Base-by-base conservation (phyloP, 2,113 vertebrate species). In the Elaphurus davidianus region DNA sequence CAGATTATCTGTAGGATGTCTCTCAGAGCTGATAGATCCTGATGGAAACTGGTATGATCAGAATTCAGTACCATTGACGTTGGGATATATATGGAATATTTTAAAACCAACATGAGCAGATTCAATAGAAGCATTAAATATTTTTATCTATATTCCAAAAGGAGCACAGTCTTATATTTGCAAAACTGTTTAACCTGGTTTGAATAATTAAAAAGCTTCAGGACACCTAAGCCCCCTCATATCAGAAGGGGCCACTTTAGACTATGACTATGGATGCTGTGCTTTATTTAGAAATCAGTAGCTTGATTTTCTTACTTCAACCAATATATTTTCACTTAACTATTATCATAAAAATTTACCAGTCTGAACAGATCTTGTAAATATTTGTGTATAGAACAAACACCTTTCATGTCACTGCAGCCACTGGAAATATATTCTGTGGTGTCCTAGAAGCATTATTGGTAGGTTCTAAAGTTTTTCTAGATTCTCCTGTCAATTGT, bases 241-340 rank as follows among this genome's bases (percentile, higher is more conserved):
- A 98, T 99, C 98, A 98, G 99, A 99, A 99, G 99, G 99, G 99
- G 99, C 98, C 97, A 99, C 99, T 40, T 40, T 40, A 40, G 40
- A 40, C 40, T 40, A 40, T 99, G 99, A 99, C 99, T 99, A 99
- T 99, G 99, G 99, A 99, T 99, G 98, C 99, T 99, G 99, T 99
- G 99, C 99, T 99, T 99, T 99, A 99, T 99, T 99, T 99, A 99
- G 99, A 99, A 99, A 99, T 99, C 99, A 99, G 99, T 99, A 99
- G 99, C 99, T 99, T 99, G 99, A 99, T 99, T 99, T 99, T 99
- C 99, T 99, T 99, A 99, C 99, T 99, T 99, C 99, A 99, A 99
- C 99, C 99, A 99, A 99, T 99, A 99, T 99, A 99, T 99, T 99
- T 99, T 99, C 99, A 99, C 99, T 99, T 99, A 99, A 99, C 99